phyloP scores from a whole-genome alignment of 2,797 vertebrate genomes.

The Leptoclinus maculatus region DNA sequence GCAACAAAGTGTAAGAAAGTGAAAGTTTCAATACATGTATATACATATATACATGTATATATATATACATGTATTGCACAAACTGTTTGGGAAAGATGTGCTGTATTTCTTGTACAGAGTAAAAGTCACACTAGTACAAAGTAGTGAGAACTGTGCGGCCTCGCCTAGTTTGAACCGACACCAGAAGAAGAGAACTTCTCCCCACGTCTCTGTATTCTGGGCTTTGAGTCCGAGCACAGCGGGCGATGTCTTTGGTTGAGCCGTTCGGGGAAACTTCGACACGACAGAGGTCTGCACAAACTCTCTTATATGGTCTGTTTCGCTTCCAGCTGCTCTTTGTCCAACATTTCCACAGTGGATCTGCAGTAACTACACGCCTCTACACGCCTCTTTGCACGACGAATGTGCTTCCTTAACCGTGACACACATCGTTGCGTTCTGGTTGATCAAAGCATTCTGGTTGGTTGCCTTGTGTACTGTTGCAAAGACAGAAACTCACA shows the following conservation, averaged over 20 bases:
- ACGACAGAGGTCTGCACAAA: conserved; percentile 1
- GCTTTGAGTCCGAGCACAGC: background rate
- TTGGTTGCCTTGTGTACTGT: background rate
- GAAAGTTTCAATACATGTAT: background rate
- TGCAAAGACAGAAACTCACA: background rate
- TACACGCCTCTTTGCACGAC: background rate
- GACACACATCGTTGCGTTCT: background rate
- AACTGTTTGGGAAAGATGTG: background rate
- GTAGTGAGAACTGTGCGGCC: background rate
- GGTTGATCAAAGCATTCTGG: background rate
- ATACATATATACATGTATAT: too few species aligned
- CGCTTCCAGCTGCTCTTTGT: conserved; percentile 13
- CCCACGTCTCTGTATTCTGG: background rate
- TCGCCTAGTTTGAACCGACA: background rate
- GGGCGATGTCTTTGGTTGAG: background rate
- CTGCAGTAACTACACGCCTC: background rate
- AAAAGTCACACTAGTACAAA: background rate
- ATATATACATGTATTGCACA: background rate
- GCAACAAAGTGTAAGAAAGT: background rate
- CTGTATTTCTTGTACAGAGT: background rate
- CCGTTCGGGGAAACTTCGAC: conserved; percentile 14
- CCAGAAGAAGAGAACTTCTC: background rate
- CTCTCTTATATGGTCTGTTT: conserved; percentile 11
- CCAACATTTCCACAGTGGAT: conserved; percentile 18
- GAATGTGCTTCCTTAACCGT: background rate